Evolutionary conservation across 2,888 invertebrate genomes (phyloP).

Genomic region (Limenitis camilla): DNA sequence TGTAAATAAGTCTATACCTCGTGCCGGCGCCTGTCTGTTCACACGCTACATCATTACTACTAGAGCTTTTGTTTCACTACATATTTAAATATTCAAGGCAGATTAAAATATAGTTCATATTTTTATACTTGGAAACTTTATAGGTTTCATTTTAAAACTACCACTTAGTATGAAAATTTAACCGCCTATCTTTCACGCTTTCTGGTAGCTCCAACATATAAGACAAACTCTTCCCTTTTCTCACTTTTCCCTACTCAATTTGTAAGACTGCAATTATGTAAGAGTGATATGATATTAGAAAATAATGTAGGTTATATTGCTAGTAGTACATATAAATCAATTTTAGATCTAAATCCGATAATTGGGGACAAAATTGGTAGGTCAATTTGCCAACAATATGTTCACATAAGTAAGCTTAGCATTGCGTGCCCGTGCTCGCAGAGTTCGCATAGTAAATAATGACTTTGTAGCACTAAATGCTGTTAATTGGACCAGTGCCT

Average conservation of each 20-base stretch:
- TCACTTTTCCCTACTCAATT: too few species aligned
- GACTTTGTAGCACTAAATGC: conserved; percentile 36
- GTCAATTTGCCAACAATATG: conserved; percentile 12
- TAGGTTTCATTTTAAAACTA: too few species aligned
- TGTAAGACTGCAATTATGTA: too few species aligned
- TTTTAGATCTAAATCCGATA: not conserved
- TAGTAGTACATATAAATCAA: too few species aligned
- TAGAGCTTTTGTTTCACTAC: not conserved
- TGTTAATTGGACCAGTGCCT: conserved; percentile 45
- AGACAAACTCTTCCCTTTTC: too few species aligned
- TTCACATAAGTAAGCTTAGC: conserved; percentile 15
- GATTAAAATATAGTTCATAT: too few species aligned
- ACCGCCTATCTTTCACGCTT: too few species aligned
- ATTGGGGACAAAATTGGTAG: conserved; percentile 9
- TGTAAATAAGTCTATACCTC: conserved; percentile 48
- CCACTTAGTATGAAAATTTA: too few species aligned
- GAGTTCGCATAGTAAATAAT: conserved; percentile 24
- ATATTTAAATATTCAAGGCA: not conserved
- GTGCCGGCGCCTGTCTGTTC: conserved; percentile 23
- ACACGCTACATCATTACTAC: conserved; percentile 21
- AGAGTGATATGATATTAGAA: too few species aligned
- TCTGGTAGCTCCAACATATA: too few species aligned
- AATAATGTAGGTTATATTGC: too few species aligned
- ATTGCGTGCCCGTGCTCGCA: conserved; percentile 3
- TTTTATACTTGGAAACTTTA: too few species aligned